Evolutionary conservation across 2,113 vertebrate species (phyloP).

Genomic region (Neotoma lepida): DNA sequence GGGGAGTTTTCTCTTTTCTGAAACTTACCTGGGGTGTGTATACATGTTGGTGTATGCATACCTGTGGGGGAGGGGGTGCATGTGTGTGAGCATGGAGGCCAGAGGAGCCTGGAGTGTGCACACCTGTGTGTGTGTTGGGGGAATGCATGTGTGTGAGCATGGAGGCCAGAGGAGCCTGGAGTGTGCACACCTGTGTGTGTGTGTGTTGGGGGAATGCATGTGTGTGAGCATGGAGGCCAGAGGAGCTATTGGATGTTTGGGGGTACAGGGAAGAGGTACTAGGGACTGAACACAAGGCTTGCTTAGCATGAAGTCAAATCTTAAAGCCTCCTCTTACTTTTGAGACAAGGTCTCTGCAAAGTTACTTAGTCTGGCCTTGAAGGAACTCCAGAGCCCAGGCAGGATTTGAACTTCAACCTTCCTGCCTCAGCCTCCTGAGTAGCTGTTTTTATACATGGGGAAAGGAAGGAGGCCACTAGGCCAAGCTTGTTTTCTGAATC

Average conservation of each 20-base stretch:
- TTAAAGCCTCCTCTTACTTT: background rate
- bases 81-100: background rate
- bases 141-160: background rate
- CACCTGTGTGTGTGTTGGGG: background rate
- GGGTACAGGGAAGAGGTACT: background rate
- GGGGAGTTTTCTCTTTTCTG: background rate
- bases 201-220: too few relatives aligned
- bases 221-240: background rate
- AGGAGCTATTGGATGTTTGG: background rate
- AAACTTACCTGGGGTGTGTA: background rate
- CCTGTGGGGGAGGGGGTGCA: background rate
- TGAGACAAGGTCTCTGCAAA: background rate
- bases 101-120: background rate
- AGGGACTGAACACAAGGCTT: background rate
- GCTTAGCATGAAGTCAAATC: rapidly evolving
- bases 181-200: background rate
- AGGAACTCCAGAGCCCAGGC: background rate
- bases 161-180: background rate
- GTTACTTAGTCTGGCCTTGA: background rate
- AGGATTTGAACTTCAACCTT: background rate
- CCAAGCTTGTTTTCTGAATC: background rate
- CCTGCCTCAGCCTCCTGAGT: background rate
- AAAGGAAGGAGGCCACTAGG: background rate
- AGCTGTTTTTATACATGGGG: background rate
- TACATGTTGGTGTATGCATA: background rate